phyloP scores from a whole-genome alignment of 2,888 invertebrate species.

The Tubiluchus corallicola region DNA sequence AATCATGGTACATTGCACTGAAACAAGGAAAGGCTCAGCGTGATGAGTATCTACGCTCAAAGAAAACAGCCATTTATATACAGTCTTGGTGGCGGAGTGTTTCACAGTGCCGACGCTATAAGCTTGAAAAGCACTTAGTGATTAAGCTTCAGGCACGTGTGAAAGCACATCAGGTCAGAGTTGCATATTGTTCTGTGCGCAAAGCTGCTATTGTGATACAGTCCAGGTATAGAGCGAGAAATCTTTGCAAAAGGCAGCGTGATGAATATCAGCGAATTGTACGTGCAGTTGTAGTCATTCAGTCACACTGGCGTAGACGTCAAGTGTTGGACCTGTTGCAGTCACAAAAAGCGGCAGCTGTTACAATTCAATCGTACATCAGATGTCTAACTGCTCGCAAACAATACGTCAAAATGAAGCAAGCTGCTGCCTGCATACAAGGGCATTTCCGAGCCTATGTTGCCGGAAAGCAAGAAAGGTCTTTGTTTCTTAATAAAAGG shows the following conservation, averaged over 20 bases:
- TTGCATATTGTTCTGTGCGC: neutral
- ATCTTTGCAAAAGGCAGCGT: neutral
- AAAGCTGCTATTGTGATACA: neutral
- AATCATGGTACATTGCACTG: neutral
- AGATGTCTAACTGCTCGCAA: neutral
- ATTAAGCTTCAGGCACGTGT: neutral
- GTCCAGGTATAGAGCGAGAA: neutral
- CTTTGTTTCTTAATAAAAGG: constrained; percentile 9
- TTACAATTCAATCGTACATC: neutral
- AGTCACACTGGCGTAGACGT: too few species aligned
- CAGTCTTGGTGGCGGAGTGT: neutral
- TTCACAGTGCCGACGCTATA: neutral
- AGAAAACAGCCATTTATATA: neutral
- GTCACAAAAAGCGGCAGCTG: too few species aligned
- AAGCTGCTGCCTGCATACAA: constrained; percentile 18
- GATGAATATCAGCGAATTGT: too few species aligned
- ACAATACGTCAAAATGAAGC: constrained; percentile 9
- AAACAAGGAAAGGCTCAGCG: neutral
- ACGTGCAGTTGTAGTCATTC: too few species aligned
- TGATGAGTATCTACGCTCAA: neutral
- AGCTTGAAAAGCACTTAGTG: neutral
- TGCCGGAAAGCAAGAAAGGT: constrained; percentile 9
- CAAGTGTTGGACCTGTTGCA: too few species aligned
- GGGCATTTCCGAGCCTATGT: constrained; percentile 12
- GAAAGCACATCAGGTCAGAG: neutral